These are phyloP conservation scores for Metallyticus violacea DNA, from an alignment of 2,888 invertebrate species.

Conservation along the genomic window DNA sequence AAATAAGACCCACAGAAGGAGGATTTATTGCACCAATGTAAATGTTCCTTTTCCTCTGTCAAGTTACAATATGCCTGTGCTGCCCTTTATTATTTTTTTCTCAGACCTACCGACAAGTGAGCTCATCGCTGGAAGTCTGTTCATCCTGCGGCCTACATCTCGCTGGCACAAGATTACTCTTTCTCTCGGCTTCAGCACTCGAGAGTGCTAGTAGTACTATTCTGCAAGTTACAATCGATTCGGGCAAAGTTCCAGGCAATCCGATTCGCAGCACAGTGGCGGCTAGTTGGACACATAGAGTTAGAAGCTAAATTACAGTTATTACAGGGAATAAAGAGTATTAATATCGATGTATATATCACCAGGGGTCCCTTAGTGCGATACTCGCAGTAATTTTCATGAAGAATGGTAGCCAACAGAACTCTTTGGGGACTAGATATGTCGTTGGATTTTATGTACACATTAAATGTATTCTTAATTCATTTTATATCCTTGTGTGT, in stretches of 20 bases:
- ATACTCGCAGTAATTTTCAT: not conserved
- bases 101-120: not conserved
- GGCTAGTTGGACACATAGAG: not conserved
- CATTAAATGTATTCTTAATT: no score
- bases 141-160: not conserved
- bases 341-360: not conserved
- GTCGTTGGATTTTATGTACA: not conserved
- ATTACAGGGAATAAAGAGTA: not conserved
- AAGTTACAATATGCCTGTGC: no score
- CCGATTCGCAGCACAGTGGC: not conserved
- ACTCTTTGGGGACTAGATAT: not conserved
- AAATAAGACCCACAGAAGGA: no score
- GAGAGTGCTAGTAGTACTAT: not conserved
- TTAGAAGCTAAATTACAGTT: not conserved
- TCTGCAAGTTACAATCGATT: not conserved
- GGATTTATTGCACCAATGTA: no score
- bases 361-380: not conserved
- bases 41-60: no score
- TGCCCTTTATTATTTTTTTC: no score
- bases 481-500: no score
- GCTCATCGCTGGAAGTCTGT: not conserved
- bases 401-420: not conserved
- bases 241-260: not conserved
- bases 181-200: no score
- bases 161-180: not conserved